Conservation (phyloP, 2,797 vertebrate genomes). For the Pseudomugil gertrudae region DNA sequence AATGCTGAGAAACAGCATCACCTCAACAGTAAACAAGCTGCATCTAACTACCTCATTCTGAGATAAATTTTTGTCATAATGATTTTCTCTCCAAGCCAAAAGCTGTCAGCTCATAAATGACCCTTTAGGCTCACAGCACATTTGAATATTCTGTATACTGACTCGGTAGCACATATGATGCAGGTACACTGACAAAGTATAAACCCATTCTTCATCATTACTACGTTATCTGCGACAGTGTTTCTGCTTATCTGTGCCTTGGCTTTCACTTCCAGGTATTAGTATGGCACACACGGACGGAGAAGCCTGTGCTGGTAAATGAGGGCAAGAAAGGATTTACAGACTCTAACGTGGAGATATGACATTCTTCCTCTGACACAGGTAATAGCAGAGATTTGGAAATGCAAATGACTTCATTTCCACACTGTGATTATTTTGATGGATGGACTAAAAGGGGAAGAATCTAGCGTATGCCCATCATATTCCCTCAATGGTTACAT, state of each 20-base stretch:
- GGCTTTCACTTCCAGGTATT: conserved; percentile 80
- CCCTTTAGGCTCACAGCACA: conserved; percentile 2
- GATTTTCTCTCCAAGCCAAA: conserved; percentile 21
- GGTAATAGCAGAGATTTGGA: conserved; percentile 61
- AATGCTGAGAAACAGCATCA: background rate
- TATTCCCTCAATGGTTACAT: background rate
- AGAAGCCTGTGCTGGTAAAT: conserved; percentile 88
- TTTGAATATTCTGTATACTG: conserved; percentile 19
- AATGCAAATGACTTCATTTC: conserved; percentile 48
- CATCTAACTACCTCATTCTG: conserved; percentile 12
- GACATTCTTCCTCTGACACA: conserved; percentile 61
- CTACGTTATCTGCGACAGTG: conserved; percentile 14
- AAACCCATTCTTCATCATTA: background rate
- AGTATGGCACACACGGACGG: conserved; percentile 92
- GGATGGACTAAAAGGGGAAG: conserved; percentile 2
- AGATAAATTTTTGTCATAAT: conserved; percentile 22
- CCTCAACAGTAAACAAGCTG: conserved; percentile 4
- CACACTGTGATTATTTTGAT: conserved; percentile 16
- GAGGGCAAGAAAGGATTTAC: conserved; percentile 92
- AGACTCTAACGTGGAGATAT: conserved; percentile 88
- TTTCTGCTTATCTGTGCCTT: conserved; percentile 22
- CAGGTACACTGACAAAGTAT: too few species aligned
- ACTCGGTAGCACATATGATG: conserved; percentile 12
- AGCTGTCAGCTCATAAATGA: conserved; percentile 36
- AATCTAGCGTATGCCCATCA: background rate